Percentiles rank a stretch among this genome's conserved stretches.
phyloP scores from a whole-genome alignment of 2,888 invertebrate genomes.

The Scaeva pyrastri region DNA sequence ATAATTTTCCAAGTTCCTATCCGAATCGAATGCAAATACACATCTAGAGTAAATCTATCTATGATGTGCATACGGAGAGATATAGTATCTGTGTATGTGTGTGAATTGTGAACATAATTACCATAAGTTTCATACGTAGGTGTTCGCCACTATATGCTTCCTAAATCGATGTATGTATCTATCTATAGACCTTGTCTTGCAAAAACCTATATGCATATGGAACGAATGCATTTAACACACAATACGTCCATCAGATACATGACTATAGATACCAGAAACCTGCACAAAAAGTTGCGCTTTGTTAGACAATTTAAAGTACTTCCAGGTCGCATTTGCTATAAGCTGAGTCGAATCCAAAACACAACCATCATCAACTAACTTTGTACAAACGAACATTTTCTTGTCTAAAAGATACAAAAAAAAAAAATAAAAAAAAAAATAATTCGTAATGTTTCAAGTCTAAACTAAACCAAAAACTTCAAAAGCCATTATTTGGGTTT shows the following conservation, averaged over 20 bases:
- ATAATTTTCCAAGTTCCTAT: slow-evolving; percentile 47
- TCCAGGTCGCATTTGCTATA: slow-evolving; percentile 50
- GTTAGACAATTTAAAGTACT: slow-evolving; percentile 61
- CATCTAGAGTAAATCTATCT: too few species aligned
- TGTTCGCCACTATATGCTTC: slow-evolving; percentile 32
- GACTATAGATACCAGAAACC: slow-evolving; percentile 13
- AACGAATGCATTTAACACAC: slow-evolving; percentile 8
- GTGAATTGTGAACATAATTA: slow-evolving; percentile 49
- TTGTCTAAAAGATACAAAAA: slow-evolving; percentile 11
- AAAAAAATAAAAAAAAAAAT: too few species aligned
- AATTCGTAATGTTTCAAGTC: slow-evolving; percentile 14
- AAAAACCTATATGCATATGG: background rate
- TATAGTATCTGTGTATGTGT: too few species aligned
- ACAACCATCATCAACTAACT: background rate
- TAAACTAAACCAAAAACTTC: background rate
- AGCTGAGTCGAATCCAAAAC: background rate
- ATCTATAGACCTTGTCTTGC: slow-evolving; percentile 37
- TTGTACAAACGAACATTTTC: background rate
- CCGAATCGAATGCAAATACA: slow-evolving; percentile 7
- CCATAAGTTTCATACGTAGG: slow-evolving; percentile 34
- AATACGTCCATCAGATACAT: slow-evolving; percentile 2
- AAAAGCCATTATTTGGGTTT: slow-evolving; percentile 62
- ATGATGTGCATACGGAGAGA: background rate
- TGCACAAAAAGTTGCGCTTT: slow-evolving; percentile 61
- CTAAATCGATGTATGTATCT: slow-evolving; percentile 68